Evolutionary conservation across 1,140 invertebrate species (phyloP).

Genomic region (Diorhabda carinulata): DNA sequence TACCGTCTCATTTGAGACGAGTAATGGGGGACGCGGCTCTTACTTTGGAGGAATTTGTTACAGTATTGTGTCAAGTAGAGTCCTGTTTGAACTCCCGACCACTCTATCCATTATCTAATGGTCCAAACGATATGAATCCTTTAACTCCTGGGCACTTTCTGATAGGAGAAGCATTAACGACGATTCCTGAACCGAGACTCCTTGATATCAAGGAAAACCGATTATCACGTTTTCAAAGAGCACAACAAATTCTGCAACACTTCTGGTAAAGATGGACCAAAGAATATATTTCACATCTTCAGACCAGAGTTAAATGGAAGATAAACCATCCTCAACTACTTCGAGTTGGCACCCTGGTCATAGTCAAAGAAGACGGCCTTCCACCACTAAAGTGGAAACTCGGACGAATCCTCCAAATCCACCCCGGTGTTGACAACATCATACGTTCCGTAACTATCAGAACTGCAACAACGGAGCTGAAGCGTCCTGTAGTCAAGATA

Average conservation of each 20-base stretch:
- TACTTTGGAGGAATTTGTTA: constrained; percentile 38
- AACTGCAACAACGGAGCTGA: constrained; percentile 33
- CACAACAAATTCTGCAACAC: constrained; percentile 32
- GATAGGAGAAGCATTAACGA: constrained; percentile 33
- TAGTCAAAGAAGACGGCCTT: constrained; percentile 27
- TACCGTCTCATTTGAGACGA: constrained; percentile 29
- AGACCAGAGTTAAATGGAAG: constrained; percentile 29
- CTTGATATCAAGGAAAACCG: constrained; percentile 21
- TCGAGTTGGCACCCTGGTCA: constrained; percentile 24
- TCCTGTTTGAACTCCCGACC: constrained; percentile 38
- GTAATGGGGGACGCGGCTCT: constrained; percentile 31
- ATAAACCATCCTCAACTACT: not conserved
- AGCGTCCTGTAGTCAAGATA: not conserved
- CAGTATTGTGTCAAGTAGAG: constrained; percentile 36
- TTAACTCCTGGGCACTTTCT: constrained; percentile 45
- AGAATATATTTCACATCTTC: constrained; percentile 34
- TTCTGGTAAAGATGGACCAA: constrained; percentile 36
- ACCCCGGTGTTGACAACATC: constrained; percentile 32
- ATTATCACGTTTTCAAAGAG: constrained; percentile 28
- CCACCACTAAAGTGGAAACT: constrained; percentile 32
- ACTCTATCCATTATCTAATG: constrained; percentile 24
- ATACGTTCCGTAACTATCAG: constrained; percentile 39
- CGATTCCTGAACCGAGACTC: constrained; percentile 39
- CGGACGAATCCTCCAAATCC: constrained; percentile 37
- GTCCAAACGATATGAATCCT: constrained; percentile 33